Conservation (phyloP, 2,113 vertebrate species). For the Silurus meridionalis region DNA sequence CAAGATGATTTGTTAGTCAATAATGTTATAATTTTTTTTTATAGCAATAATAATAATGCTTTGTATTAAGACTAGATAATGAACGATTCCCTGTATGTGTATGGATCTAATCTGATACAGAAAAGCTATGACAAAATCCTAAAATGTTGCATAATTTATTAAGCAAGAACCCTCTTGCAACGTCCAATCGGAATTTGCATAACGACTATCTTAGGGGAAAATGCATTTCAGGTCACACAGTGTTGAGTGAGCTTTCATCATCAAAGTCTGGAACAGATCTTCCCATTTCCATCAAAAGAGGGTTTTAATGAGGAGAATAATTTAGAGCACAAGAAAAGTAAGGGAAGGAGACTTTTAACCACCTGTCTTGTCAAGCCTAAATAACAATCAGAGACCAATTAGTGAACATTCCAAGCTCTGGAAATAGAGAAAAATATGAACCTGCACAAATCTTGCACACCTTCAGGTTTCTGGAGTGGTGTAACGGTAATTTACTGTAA, state of each 20-base stretch:
- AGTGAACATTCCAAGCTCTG: slow-evolving; percentile 15
- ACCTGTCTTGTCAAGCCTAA: slow-evolving; percentile 22
- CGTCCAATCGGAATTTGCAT: neutral
- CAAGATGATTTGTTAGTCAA: neutral
- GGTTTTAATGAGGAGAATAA: slow-evolving; percentile 55
- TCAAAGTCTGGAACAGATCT: slow-evolving; percentile 33
- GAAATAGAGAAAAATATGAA: slow-evolving; percentile 14
- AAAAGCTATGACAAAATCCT: neutral
- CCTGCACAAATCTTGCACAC: neutral
- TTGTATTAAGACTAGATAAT: neutral
- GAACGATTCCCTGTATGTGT: neutral
- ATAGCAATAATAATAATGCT: neutral
- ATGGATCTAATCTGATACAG: neutral
- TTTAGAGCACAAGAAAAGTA: slow-evolving; percentile 37
- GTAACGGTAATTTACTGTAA: neutral
- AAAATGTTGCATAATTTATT: neutral
- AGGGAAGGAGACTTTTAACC: slow-evolving; percentile 38
- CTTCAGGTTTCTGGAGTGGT: neutral
- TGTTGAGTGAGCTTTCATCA: slow-evolving; percentile 26
- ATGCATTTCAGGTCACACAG: slow-evolving; percentile 42
- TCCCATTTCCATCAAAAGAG: slow-evolving; percentile 34
- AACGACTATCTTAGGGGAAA: neutral
- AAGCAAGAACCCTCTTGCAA: neutral
- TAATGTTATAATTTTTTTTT: neutral
- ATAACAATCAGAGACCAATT: slow-evolving; percentile 49